phyloP scores from a whole-genome alignment of 2,888 invertebrate genomes.

The Conistra vaccinii region DNA sequence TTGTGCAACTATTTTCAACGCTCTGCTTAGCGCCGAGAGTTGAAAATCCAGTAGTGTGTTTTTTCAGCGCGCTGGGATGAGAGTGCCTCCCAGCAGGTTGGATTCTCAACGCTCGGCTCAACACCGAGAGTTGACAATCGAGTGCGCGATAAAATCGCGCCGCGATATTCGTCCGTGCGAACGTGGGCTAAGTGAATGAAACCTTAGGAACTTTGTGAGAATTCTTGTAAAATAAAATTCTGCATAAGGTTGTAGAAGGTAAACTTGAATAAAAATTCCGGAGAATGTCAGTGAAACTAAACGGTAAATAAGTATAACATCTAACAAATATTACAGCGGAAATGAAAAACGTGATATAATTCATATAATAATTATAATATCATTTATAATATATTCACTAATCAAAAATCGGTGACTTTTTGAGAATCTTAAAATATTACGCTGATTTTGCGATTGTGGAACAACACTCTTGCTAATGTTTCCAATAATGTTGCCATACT shows the following conservation, averaged over 20 bases:
- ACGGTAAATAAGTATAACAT: not conserved
- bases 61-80: too few relatives aligned
- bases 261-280: not conserved
- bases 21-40: too few relatives aligned
- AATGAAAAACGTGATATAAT: too few relatives aligned
- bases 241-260: not conserved
- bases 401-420: too few relatives aligned
- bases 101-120: too few relatives aligned
- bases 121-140: too few relatives aligned
- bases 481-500: not conserved
- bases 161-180: too few relatives aligned
- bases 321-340: not conserved
- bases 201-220: not conserved
- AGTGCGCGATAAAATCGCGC: too few relatives aligned
- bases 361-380: too few relatives aligned
- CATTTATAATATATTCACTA: not conserved
- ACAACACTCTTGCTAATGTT: not conserved
- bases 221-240: not conserved
- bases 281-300: not conserved
- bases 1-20: too few relatives aligned
- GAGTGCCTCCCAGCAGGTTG: too few relatives aligned
- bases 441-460: not conserved
- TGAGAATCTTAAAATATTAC: not conserved
- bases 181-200: constrained; percentile 14
- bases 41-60: too few relatives aligned